Evolutionary conservation across 2,797 vertebrate species (phyloP).

Genomic region (Atherinosoma microstoma): DNA sequence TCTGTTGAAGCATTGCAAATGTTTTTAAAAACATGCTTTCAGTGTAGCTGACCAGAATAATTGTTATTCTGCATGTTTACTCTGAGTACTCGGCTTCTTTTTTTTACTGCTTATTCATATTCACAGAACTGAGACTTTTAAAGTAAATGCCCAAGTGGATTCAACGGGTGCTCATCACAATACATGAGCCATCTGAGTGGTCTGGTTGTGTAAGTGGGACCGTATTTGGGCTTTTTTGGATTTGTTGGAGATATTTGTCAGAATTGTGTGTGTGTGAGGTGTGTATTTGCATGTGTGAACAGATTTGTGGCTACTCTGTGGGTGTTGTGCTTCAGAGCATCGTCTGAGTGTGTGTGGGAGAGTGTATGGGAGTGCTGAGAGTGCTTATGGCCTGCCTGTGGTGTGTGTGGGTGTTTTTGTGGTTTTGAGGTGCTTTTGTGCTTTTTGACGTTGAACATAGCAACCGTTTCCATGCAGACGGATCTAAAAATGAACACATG

Average conservation of each 20-base stretch:
- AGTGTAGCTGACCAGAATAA: too few species aligned
- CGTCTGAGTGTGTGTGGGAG: conserved; percentile 60
- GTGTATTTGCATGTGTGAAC: conserved; percentile 19
- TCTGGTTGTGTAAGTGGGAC: conserved; percentile 24
- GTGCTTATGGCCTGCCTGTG: conserved; percentile 58
- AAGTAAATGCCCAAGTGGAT: conserved; percentile 21
- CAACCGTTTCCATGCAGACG: conserved; percentile 70
- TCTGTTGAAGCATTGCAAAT: too few species aligned
- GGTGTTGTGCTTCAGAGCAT: conserved; percentile 24
- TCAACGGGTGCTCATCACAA: conserved; percentile 20
- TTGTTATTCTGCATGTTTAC: too few species aligned
- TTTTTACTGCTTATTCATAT: background rate
- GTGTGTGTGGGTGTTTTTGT: conserved; percentile 66
- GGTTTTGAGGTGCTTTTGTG: conserved; percentile 58
- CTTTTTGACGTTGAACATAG: conserved; percentile 68
- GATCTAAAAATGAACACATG: conserved; percentile 13
- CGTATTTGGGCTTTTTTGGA: background rate
- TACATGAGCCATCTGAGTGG: conserved; percentile 9
- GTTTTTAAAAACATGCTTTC: too few species aligned
- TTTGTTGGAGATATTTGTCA: conserved; percentile 5
- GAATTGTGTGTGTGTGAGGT: conserved; percentile 19
- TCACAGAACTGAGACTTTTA: conserved; percentile 18
- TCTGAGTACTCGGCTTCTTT: too few species aligned
- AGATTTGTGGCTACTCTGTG: conserved; percentile 21
- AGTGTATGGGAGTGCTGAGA: conserved; percentile 61